Conservation (phyloP, 2,888 invertebrate genomes). For the Monochamus alternatus region DNA sequence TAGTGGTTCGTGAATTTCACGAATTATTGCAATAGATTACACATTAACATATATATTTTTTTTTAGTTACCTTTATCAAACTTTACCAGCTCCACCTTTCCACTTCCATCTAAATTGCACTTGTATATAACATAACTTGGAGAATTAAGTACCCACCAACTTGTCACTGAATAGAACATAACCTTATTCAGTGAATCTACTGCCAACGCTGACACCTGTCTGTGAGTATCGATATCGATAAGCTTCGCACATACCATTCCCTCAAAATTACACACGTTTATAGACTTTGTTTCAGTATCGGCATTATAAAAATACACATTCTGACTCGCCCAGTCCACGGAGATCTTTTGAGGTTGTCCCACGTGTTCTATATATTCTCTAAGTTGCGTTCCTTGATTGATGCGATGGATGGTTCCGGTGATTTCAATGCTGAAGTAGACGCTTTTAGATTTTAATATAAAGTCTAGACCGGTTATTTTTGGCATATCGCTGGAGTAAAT, state of each 20-base stretch:
- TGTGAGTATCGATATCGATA: slow-evolving; percentile 71
- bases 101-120: slow-evolving; percentile 74
- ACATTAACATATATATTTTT: neutral
- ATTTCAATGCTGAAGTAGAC: slow-evolving; percentile 73
- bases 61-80: slow-evolving; percentile 52
- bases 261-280: slow-evolving; percentile 66
- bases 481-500: slow-evolving; percentile 71
- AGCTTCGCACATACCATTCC: slow-evolving; percentile 67
- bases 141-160: slow-evolving; percentile 68
- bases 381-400: slow-evolving; percentile 67
- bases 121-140: slow-evolving; percentile 73
- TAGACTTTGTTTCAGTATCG: slow-evolving; percentile 60
- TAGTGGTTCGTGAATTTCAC: too few species aligned
- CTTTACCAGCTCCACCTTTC: slow-evolving; percentile 68
- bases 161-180: slow-evolving; percentile 75
- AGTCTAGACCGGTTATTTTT: slow-evolving; percentile 74
- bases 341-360: slow-evolving; percentile 74
- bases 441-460: slow-evolving; percentile 68
- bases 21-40: too few species aligned
- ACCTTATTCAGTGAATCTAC: slow-evolving; percentile 77
- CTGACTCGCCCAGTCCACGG: slow-evolving; percentile 83
- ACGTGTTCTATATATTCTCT: slow-evolving; percentile 68
- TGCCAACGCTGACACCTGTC: slow-evolving; percentile 75
- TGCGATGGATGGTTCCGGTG: slow-evolving; percentile 68
- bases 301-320: slow-evolving; percentile 79